Base-by-base conservation (phyloP, 2,888 invertebrate species). In the Drosophila nr. fundita region DNA sequence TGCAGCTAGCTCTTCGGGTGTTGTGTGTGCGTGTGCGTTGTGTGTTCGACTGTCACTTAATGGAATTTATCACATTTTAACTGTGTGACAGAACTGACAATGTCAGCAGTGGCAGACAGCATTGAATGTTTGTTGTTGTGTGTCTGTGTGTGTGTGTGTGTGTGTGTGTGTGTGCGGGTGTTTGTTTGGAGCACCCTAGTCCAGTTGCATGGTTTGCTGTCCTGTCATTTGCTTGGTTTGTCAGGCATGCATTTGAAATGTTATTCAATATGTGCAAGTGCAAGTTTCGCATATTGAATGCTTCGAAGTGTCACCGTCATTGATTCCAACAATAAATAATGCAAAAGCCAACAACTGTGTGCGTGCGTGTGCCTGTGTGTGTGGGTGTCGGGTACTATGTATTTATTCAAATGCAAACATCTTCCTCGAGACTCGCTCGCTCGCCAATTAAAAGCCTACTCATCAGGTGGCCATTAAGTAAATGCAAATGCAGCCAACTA, bases 51-150 rank as follows among this genome's bases (percentile, higher is more conserved):
- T 85, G 87, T 84, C 89, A 85, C 89, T 87, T 85, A 85, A 89
- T 85, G 85, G 89, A 85, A 89, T 85, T 89, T 85, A 85, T 85
- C 89, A 85, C 85, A 85, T 85, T 85, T 85, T 89, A 85, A 85
- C 85, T 82, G 87, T 80, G 78, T 85, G 85, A 89, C 85, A 85
- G 80, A 68, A 84, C 67, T 70, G 79, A 67, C 81, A 79, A 73
- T 67, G 74, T 75, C 84, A 89, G 87, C 73, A 78, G 58, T 68
- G 65, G 42, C 66, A 75, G 54, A 7, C 61, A 71, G 60, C 50
- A 36, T 58, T 52, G 52, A 49, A 53, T 61, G 57, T 50, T 29
- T 60, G 49, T 45, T 55, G 50, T n/a, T n/a, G n/a, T n/a, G n/a
- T n/a, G n/a, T 52, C 38, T 55, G 40, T n/a, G 15, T 13, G 13